Base-by-base conservation (phyloP, 92 coral and sea anemone genomes). In the Plumapathes pennacea region DNA sequence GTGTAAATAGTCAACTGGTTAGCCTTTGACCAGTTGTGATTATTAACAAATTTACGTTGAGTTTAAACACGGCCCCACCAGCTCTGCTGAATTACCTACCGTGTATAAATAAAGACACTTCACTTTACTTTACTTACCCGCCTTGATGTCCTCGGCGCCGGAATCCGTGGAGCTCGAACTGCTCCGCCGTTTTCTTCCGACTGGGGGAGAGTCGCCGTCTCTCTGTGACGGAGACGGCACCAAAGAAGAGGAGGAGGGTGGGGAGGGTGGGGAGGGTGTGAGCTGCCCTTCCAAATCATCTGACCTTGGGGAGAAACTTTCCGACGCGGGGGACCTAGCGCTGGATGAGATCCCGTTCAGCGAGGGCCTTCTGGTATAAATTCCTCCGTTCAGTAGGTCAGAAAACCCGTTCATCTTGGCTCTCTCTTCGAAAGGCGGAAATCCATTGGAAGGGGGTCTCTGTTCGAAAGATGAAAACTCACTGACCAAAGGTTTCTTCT, bases 111-210 rank as follows among this genome's bases (percentile, higher is more conserved):
- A n/a, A n/a, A n/a, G n/a, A n/a, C n/a, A n/a, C n/a, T n/a, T n/a
- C n/a, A n/a, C 8, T 34, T 8, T 8, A 34, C 21, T 25, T 25
- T 6, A 50, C 84, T 42, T 37, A 76, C 89, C 85, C 71, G 49
- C 82, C 32, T 80, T 80, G 2, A 72, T 64, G 52, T 87, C 86
- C 30, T 87, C 95, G 2, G 85, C 72, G 17, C 95, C 95, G 3
- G 95, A 87, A 60, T 87, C 95, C 1, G 95, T 87, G 25, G 95
- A 87, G 40, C 95, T 87, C 2, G 95, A 82, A 48, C 95, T 87
- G 52, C 52, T 64, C 25, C 95, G 45, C 11, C 95, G 57, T 8
- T 67, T 64, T 30, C 77, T 29, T 7, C 29, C 58, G 0, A 47
- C 32, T 3, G 44, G 47, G 13, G 75, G 78, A 2, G 82, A 33